Evolutionary conservation across 2,888 invertebrate species (phyloP).

Genomic region (Leuctra nigra): DNA sequence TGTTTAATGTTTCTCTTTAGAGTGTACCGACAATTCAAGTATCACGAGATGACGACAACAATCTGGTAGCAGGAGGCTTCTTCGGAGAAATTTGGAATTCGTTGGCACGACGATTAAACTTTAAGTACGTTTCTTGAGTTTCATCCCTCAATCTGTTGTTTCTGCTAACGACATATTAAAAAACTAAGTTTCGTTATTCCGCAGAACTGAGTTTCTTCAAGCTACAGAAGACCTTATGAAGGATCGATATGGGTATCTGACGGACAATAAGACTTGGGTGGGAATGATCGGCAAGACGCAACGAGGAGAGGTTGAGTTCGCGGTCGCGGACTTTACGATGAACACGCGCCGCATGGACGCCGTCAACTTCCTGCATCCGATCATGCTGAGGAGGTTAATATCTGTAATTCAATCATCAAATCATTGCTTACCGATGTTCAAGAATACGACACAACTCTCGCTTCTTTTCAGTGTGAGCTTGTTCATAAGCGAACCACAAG

Average conservation of each 20-base stretch:
- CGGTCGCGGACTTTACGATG: conserved; percentile 12
- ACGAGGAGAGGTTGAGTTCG: not conserved
- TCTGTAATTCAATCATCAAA: not conserved
- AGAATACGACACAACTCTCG: not conserved
- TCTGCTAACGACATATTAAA: no score
- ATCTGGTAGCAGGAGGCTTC: no score
- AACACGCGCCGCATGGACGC: conserved; percentile 1
- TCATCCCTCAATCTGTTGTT: no score
- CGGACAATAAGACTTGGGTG: not conserved
- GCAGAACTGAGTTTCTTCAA: not conserved
- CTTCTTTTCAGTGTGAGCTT: not conserved
- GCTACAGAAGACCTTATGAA: not conserved
- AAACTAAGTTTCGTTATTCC: not conserved
- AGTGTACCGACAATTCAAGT: no score
- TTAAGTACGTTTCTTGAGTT: no score
- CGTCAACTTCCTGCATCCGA: conserved; percentile 4
- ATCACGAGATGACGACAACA: no score
- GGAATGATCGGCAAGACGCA: not conserved
- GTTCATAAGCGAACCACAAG: not conserved
- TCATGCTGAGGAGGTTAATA: conserved; percentile 2
- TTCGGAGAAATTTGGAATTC: no score
- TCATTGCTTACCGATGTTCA: not conserved
- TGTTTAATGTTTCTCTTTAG: no score
- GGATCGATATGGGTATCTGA: not conserved
- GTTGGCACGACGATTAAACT: no score